A percentile compares a stretch with the other conserved stretches of the same genome.
Conservation (phyloP, 2,113 vertebrate genomes). For the Todiramphus chloris region DNA sequence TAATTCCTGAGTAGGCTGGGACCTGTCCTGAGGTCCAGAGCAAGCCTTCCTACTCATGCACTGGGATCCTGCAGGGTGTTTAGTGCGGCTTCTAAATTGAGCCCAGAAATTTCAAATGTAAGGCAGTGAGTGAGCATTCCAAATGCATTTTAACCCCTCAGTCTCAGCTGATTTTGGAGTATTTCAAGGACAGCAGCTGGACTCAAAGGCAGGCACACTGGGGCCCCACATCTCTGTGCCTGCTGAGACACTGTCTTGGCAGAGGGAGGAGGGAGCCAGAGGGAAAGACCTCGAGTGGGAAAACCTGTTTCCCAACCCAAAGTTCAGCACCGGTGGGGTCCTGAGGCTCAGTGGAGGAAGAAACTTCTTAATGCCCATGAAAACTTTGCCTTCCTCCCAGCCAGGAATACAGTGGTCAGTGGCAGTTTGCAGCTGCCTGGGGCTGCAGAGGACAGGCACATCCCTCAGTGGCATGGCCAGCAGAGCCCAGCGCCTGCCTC, state of each 20-base stretch:
- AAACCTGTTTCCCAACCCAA: neutral
- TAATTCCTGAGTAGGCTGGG: neutral
- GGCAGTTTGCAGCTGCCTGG: neutral
- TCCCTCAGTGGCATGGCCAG: fast-evolving
- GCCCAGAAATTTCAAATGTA: neutral
- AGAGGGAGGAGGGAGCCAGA: neutral
- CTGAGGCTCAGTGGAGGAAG: neutral
- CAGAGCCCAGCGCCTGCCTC: neutral
- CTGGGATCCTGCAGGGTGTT: neutral
- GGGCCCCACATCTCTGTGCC: neutral
- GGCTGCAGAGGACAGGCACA: fast-evolving
- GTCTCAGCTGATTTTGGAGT: neutral
- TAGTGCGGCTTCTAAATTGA: neutral
- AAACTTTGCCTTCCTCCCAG: neutral
- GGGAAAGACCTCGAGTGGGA: neutral
- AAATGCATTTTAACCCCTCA: neutral
- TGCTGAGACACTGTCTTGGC: neutral
- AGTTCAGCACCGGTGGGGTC: neutral
- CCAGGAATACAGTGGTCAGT: fast-evolving
- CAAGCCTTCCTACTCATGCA: fast-evolving
- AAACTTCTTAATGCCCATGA: neutral
- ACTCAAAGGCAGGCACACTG: neutral
- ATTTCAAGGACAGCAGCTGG: neutral
- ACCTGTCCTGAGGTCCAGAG: neutral
- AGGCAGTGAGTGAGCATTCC: neutral